Base-by-base conservation (phyloP, 1,140 invertebrate genomes). In the Lithobius niger region DNA sequence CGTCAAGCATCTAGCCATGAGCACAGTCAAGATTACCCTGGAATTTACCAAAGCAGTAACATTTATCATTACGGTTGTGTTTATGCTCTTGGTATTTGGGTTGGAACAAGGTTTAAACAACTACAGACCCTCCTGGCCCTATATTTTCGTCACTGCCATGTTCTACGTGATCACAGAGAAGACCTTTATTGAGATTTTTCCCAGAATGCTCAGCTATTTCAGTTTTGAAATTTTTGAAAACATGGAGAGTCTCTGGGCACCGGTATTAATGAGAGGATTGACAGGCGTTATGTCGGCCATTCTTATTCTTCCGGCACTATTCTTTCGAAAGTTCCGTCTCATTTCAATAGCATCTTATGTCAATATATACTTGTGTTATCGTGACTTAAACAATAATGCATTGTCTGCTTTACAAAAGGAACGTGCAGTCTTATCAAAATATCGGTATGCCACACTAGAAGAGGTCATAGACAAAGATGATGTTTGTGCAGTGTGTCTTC, bases 11-110 rank as follows among this genome's bases (percentile, higher is more conserved):
- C 74, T 86, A 13, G 83, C 83, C n/a, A 83, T 86, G 81, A 82
- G 82, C 1, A 79, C 83, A 0, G 86, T 83, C 0, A 86, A 86
- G 69, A 82, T 86, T 53, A 82, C 85, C 4, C 72, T 87, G 16
- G 84, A 87, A 69, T 85, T 83, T 79, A 85, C 83, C 4, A 87
- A 86, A 71, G 83, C 82, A 0, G 78, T 87, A 21, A 85, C 83
- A 1, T 87, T 86, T 63, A 76, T 84, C 24, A 82, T 86, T 24
- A 87, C 83, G 2, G 73, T 84, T n/a, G 83, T 82, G 1, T 86
- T 84, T 63, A 79, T 84, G 71, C 71, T 86, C 2, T 70, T 86
- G 0, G 81, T 84, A 0, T 79, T 86, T 53, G 82, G 81, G 16
- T 65, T 86, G 27, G 82, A 85, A 65, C 82, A 84, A 69, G 83